A percentile compares a stretch with the other conserved stretches of the same genome.
Evolutionary conservation across 2,888 invertebrate genomes (phyloP).

Genomic region (Melanophora roralis): DNA sequence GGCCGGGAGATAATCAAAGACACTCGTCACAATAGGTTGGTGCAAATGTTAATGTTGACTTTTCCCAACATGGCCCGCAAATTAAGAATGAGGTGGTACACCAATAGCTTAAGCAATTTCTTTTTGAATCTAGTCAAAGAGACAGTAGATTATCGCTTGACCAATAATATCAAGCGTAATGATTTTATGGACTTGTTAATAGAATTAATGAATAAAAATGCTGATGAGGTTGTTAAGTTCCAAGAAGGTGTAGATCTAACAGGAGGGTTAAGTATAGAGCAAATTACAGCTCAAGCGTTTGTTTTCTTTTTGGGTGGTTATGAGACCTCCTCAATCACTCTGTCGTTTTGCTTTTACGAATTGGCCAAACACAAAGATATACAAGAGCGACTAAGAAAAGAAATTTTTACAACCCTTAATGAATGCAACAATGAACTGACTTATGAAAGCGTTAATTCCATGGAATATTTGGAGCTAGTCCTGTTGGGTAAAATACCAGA

Average conservation of each 20-base stretch:
- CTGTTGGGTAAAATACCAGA: slow-evolving; percentile 67
- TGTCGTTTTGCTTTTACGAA: slow-evolving; percentile 78
- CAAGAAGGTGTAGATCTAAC: slow-evolving; percentile 12
- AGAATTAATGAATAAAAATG: slow-evolving; percentile 70
- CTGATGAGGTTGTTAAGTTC: slow-evolving; percentile 34
- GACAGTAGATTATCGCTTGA: slow-evolving; percentile 74
- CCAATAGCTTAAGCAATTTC: slow-evolving; percentile 67
- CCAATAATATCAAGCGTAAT: slow-evolving; percentile 73
- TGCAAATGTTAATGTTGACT: slow-evolving; percentile 64
- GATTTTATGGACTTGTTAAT: slow-evolving; percentile 78
- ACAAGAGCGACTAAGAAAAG: slow-evolving; percentile 76
- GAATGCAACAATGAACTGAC: slow-evolving; percentile 74
- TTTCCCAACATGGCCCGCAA: slow-evolving; percentile 65
- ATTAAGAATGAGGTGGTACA: slow-evolving; percentile 64
- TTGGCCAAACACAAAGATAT: slow-evolving; percentile 77
- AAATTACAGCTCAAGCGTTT: slow-evolving; percentile 79
- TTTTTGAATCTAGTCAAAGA: slow-evolving; percentile 75
- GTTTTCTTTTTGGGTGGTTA: slow-evolving; percentile 80
- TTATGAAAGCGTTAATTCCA: slow-evolving; percentile 77
- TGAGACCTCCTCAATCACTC: slow-evolving; percentile 78
- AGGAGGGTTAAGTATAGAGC: slow-evolving; percentile 71
- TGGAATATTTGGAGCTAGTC: slow-evolving; percentile 78
- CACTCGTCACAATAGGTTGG: slow-evolving; percentile 60
- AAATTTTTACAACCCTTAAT: slow-evolving; percentile 74
- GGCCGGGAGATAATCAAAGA: slow-evolving; percentile 65